These are phyloP conservation scores for Conus betulinus DNA, from an alignment of 1,140 invertebrate species.

Conservation along the genomic window DNA sequence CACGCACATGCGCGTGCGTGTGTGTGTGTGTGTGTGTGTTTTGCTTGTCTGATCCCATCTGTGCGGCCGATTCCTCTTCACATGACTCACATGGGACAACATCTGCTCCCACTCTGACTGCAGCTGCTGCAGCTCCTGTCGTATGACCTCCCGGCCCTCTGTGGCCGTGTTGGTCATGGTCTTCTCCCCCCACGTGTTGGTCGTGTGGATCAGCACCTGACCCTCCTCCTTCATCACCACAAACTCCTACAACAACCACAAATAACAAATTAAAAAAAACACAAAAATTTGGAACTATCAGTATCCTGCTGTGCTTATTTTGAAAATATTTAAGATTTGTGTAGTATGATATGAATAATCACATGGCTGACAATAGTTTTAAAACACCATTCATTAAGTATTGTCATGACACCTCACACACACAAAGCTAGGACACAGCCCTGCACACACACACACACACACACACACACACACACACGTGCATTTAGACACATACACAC, in stretches of 20 bases:
- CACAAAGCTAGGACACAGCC: not conserved
- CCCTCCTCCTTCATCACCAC: conserved; percentile 87
- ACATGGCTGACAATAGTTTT: too few relatives aligned
- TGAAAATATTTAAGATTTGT: too few relatives aligned
- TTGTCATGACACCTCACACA: too few relatives aligned
- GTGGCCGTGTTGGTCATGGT: conserved; percentile 93
- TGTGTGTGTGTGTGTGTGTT: too few relatives aligned
- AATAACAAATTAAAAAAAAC: not conserved
- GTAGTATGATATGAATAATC: too few relatives aligned
- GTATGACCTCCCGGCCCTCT: conserved; percentile 90
- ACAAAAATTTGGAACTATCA: too few relatives aligned
- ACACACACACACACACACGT: not conserved
- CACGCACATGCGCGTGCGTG: too few relatives aligned
- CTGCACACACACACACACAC: not conserved
- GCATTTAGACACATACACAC: conserved; percentile 2
- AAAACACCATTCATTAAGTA: too few relatives aligned
- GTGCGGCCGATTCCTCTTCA: too few relatives aligned
- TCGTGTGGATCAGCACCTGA: conserved; percentile 90
- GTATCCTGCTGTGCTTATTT: too few relatives aligned
- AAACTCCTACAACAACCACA: conserved; percentile 76
- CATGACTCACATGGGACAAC: conserved; percentile 78
- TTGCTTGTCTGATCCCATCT: too few relatives aligned
- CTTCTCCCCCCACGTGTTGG: conserved; percentile 95
- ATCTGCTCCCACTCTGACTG: conserved; percentile 94
- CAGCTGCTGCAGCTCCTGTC: conserved; percentile 86